Base-by-base conservation (phyloP, 1,140 invertebrate species). In the Micrasema minimum region DNA sequence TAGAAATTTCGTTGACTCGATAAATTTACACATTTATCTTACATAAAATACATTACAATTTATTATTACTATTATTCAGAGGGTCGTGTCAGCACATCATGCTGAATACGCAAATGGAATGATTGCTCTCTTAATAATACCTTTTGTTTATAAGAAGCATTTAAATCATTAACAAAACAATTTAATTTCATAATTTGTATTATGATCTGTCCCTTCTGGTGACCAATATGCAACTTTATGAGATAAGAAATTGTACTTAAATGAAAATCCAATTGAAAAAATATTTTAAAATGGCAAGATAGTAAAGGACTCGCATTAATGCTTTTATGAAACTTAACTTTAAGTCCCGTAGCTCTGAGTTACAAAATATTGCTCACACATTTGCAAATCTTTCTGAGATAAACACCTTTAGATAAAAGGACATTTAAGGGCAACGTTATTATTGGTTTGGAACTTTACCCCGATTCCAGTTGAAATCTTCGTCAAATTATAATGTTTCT, bases 1-100 rank as follows among this genome's bases (percentile, higher is more conserved):
- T 43, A 23, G 18, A 22, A 22, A 14, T 38, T 59, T 59, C 55
- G 55, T 59, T 59, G 55, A 59, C 38, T 59, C 38, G 35, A 59
- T 14, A 22, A 14, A 41, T 53, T 50, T 48, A 48, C 46, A 55
- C 16, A 59, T 59, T 43, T 59, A 59, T 20, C 55, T 59, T 38
- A 31, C 9, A 43, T 23, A 59, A 59, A 59, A 59, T 59, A 59
- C 37, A 41, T 59, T 59, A 59, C 55, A 59, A 59, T 59, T n/a
- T 11, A 37, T 14, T 31, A 31, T 55, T 14, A 22, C 37, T 59
- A 35, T 57, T 41, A 53, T n/a, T 22, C 14, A 59, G 35, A 9
- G 37, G 37, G 18, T 41, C 9, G 55, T 41, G 26, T 55, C 23
- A 55, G 23, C 51, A 14, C 45, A 31, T 31, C 45, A 31, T 31